Percentiles rank a stretch among this genome's conserved stretches.
These are phyloP conservation scores for Thinocorus orbignyianus DNA, from an alignment of 2,113 vertebrate genomes.

Conservation along the genomic window DNA sequence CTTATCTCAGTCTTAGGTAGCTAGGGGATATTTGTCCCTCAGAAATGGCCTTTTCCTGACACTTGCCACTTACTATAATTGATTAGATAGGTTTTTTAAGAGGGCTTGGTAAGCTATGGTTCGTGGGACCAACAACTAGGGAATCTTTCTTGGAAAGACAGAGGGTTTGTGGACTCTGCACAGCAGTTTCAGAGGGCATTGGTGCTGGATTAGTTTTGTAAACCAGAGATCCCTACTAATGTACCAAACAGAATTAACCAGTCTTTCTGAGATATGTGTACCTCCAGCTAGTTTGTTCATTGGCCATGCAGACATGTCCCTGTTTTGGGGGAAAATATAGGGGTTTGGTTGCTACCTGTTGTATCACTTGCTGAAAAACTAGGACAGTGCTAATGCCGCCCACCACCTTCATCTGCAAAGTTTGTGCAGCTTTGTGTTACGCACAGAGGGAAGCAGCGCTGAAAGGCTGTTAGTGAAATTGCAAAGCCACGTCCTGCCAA, in stretches of 20 bases:
- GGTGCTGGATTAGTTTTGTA: background rate
- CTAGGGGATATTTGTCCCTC: background rate
- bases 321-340: background rate
- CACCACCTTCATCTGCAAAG: background rate
- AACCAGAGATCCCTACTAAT: background rate
- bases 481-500: background rate
- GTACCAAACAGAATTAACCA: background rate
- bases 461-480: background rate
- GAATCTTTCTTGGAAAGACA: background rate
- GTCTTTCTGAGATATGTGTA: background rate
- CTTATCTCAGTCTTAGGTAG: background rate
- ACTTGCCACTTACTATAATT: background rate
- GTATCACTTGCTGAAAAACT: background rate
- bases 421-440: background rate
- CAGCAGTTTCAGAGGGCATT: background rate
- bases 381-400: background rate
- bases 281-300: background rate
- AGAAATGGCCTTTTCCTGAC: background rate
- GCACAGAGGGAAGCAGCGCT: background rate
- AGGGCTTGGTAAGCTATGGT: background rate
- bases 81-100: background rate
- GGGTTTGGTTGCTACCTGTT: background rate
- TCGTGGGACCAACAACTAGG: background rate
- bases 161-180: background rate
- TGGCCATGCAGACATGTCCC: background rate